These are phyloP conservation scores for Tetranychus truncatus DNA, from an alignment of 2,888 invertebrate species.

Conservation along the genomic window DNA sequence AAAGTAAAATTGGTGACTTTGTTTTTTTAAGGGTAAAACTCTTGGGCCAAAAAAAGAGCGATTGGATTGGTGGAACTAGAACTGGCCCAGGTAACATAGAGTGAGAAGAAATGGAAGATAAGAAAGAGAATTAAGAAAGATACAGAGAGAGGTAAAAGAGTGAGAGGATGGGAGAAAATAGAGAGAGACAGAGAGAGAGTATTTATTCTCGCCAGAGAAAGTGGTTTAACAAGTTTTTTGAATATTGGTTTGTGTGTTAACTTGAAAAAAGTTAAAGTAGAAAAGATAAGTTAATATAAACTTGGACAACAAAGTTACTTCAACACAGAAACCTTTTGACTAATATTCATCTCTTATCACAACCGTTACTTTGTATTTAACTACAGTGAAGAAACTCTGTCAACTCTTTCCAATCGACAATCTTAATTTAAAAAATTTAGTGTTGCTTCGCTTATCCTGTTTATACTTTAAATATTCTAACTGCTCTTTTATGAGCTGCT, in stretches of 20 bases:
- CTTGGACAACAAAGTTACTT: too few species aligned
- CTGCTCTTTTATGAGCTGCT: too few species aligned
- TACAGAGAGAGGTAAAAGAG: not conserved
- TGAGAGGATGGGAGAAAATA: not conserved
- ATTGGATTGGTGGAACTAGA: not conserved
- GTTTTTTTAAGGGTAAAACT: not conserved
- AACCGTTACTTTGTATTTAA: not conserved
- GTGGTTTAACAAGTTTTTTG: not conserved
- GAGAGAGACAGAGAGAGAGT: constrained; percentile 4
- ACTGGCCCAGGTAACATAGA: not conserved
- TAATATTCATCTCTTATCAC: not conserved
- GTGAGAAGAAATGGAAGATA: not conserved
- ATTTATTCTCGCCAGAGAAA: not conserved
- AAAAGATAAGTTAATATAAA: too few species aligned
- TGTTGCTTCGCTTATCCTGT: too few species aligned
- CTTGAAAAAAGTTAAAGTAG: not conserved
- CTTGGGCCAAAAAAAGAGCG: not conserved
- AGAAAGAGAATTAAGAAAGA: constrained; percentile 7
- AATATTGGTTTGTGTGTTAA: not conserved
- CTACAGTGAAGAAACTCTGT: not conserved
- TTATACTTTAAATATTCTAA: too few species aligned
- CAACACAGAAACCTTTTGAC: not conserved
- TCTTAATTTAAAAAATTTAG: too few species aligned
- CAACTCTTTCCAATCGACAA: not conserved
- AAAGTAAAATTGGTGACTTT: too few species aligned